phyloP scores from a whole-genome alignment of 2,113 vertebrate species.

The Brachionichthys hirsutus region DNA sequence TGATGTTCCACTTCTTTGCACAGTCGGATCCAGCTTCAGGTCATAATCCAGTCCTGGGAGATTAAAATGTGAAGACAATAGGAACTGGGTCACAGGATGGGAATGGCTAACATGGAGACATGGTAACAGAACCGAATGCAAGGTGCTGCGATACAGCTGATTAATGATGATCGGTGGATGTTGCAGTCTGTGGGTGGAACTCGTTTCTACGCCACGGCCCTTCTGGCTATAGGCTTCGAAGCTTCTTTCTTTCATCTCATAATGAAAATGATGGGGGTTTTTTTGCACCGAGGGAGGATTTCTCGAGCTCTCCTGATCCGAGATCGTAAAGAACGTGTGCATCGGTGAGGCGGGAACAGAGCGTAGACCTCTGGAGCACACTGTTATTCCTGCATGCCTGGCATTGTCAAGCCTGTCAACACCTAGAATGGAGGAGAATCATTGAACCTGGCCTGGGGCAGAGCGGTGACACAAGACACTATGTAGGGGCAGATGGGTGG shows the following conservation, averaged over 20 bases:
- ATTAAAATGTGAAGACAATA: not conserved
- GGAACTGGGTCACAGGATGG: too few relatives aligned
- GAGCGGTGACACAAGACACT: constrained; percentile 23
- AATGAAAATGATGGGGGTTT: constrained; percentile 29
- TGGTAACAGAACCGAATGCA: too few relatives aligned
- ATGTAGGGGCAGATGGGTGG: constrained; percentile 36
- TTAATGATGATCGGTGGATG: too few relatives aligned
- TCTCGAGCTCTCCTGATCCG: constrained; percentile 28
- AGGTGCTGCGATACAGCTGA: too few relatives aligned
- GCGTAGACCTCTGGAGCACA: constrained; percentile 27
- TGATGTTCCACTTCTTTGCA: too few relatives aligned
- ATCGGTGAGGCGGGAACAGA: not conserved
- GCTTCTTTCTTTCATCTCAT: constrained; percentile 29
- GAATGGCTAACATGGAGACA: too few relatives aligned
- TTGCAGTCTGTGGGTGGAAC: too few relatives aligned
- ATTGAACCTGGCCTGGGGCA: constrained; percentile 41
- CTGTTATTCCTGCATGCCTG: constrained; percentile 37
- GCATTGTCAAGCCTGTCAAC: constrained; percentile 55
- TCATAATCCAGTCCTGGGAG: constrained; percentile 1
- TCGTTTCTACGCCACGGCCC: not conserved
- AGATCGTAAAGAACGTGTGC: constrained; percentile 10
- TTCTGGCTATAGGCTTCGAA: constrained; percentile 15
- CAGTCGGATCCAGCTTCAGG: too few relatives aligned
- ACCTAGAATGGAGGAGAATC: constrained; percentile 52
- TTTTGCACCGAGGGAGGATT: constrained; percentile 25